Conservation (phyloP, 2,797 vertebrate species). For the Uromys caudimaculatus region DNA sequence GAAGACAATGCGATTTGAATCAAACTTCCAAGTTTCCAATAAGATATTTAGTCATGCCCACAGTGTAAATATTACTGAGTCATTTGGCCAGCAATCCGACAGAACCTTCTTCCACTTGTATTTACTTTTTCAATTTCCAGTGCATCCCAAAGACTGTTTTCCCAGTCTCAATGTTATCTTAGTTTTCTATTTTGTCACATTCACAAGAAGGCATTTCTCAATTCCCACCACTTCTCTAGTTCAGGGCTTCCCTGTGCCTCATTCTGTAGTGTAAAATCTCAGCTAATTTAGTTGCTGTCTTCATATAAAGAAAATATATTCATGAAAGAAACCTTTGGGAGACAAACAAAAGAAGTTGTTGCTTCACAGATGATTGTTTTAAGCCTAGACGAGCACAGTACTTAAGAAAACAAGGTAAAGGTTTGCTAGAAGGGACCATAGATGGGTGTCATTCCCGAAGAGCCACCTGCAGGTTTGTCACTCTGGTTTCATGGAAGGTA, state of each 20-base stretch:
- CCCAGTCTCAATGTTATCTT: not conserved
- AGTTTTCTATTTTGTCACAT: not conserved
- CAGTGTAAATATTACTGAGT: not conserved
- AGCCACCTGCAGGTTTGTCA: not conserved
- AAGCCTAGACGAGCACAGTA: not conserved
- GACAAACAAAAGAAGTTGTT: not conserved
- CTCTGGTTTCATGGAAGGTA: not conserved
- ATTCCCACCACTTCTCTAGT: not conserved
- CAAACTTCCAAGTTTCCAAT: constrained; percentile 20
- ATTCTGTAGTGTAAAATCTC: not conserved
- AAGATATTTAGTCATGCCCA: not conserved
- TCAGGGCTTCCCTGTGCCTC: not conserved
- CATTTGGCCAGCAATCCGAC: not conserved
- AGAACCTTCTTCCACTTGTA: not conserved
- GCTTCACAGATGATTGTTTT: not conserved
- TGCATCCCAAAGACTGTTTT: not conserved
- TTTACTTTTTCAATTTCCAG: not conserved
- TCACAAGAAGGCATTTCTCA: not conserved
- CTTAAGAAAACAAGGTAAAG: not conserved
- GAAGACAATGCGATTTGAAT: not conserved
- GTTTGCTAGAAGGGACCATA: not conserved
- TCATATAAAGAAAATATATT: not conserved
- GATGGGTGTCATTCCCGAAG: not conserved
- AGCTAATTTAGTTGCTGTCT: not conserved
- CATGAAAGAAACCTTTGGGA: not conserved